Evolutionary conservation across 2,113 vertebrate species (phyloP).

Genomic region (Delphinus delphis): DNA sequence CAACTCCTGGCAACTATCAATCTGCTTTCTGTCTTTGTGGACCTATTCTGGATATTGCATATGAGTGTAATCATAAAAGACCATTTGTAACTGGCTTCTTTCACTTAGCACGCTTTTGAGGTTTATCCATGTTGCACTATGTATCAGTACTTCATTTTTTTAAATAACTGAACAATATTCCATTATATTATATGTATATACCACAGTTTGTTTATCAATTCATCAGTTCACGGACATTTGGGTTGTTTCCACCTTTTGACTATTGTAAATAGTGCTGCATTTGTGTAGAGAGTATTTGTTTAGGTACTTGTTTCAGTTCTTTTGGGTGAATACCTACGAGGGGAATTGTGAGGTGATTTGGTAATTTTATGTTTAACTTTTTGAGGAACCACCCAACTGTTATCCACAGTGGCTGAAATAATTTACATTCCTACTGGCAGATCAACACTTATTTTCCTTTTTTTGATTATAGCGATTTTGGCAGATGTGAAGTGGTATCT

Average conservation of each 20-base stretch:
- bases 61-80: neutral
- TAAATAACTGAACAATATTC: neutral
- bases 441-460: neutral
- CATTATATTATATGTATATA: neutral
- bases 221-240: neutral
- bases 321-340: neutral
- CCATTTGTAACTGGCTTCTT: neutral
- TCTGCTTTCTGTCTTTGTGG: neutral
- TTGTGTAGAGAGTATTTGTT: neutral
- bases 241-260: neutral
- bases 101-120: neutral
- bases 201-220: neutral
- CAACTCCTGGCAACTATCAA: neutral
- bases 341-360: neutral
- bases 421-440: neutral
- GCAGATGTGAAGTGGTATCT: neutral
- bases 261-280: neutral
- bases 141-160: neutral
- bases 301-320: neutral
- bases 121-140: neutral
- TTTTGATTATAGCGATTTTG: neutral
- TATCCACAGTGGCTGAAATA: neutral
- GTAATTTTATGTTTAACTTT: neutral
- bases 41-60: neutral
- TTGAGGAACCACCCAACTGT: neutral